These are phyloP conservation scores for Drosophila quadrilineata DNA, from an alignment of 1,140 invertebrate genomes.

Conservation along the genomic window DNA sequence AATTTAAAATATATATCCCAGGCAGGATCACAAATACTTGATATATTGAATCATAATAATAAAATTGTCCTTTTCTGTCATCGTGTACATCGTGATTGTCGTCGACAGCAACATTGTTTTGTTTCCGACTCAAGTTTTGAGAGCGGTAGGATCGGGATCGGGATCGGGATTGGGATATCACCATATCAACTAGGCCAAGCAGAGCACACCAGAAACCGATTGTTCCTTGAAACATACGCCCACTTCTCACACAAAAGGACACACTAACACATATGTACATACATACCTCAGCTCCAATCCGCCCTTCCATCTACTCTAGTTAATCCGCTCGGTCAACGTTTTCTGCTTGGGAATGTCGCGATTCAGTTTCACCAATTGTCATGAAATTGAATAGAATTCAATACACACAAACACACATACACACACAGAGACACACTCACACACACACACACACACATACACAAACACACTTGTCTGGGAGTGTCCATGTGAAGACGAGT, in stretches of 20 bases:
- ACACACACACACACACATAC: no score
- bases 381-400: conserved; percentile 2
- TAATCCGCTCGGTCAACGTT: conserved; percentile 23
- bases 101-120: conserved; percentile 5
- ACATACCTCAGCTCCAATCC: conserved; percentile 7
- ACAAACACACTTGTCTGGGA: no score
- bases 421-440: no score
- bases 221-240: not conserved
- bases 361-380: conserved; percentile 14
- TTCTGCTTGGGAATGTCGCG: conserved; percentile 70
- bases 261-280: not conserved
- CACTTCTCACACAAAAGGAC: no score
- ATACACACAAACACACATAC: no score
- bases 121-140: no score
- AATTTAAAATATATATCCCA: no score
- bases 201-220: conserved; percentile 31
- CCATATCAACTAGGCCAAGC: conserved; percentile 47
- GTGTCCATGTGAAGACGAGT: no score
- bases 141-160: no score
- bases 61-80: not conserved
- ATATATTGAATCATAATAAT: no score
- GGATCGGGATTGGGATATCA: conserved; percentile 40
- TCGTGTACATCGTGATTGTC: not conserved
- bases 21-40: no score
- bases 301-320: not conserved